phyloP scores from a whole-genome alignment of 2,113 vertebrate genomes.

The Platysternon megacephalum region DNA sequence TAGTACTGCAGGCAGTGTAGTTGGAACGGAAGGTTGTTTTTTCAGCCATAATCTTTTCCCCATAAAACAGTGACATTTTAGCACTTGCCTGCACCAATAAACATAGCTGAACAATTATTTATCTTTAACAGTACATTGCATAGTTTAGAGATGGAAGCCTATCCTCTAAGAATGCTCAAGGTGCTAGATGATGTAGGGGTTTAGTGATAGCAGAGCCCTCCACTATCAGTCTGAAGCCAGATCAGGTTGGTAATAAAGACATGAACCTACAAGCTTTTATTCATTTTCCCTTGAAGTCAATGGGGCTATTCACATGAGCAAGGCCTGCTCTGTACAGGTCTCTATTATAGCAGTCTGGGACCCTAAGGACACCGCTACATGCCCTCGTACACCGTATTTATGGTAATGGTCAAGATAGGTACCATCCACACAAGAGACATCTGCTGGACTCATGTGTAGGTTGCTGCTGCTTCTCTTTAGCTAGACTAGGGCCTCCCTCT shows the following conservation, averaged over 20 bases:
- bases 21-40: rapidly evolving
- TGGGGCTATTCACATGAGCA: background rate
- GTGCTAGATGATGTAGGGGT: background rate
- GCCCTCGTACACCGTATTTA: background rate
- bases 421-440: background rate
- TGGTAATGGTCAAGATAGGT: background rate
- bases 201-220: background rate
- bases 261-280: background rate
- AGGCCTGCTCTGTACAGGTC: background rate
- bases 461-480: background rate
- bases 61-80: background rate
- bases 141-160: background rate
- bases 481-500: background rate
- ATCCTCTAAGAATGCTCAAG: background rate
- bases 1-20: background rate
- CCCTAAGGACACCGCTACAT: background rate
- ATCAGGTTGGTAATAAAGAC: background rate
- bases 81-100: background rate
- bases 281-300: background rate
- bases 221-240: background rate
- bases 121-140: background rate
- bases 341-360: rapidly evolving
- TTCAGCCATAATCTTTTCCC: background rate
- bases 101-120: background rate
- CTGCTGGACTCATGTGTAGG: background rate